Base-by-base conservation (phyloP, 2,113 vertebrate genomes). In the Gadus macrocephalus region DNA sequence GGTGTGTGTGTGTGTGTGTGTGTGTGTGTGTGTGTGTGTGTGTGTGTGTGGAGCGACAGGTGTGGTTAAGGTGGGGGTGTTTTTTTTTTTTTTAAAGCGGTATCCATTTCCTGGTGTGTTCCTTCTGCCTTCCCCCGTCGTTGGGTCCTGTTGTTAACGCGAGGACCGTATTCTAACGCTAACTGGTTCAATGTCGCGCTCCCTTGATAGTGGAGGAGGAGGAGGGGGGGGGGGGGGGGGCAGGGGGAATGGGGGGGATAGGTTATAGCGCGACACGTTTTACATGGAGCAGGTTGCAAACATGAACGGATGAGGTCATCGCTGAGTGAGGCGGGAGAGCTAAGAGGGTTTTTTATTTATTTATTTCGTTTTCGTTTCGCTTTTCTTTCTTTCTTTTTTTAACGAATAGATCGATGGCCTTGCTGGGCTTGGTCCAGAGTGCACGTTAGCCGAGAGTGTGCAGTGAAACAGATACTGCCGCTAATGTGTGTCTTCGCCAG, bases 371-470 rank as follows among this genome's bases (percentile, higher is more conserved):
- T 15, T 53, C 61, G 58, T 66, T 11, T 63, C 20, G 15, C n/a
- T 31, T 42, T n/a, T 67, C 15, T 27, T 5, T 14, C 9, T 49
- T 49, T 82, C 84, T 68, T 71, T 81, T 83, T 72, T 2, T 25
- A 25, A 83, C 82, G 76, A 80, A 86, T 85, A 82, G 86, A 87
- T 88, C 83, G 83, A 86, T 86, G 4, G n/a, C 58, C 75, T 77
- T 53, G 22, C 35, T 59, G 67, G 55, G 70, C 4, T 31, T 6
- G 5, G 5, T 31, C 31, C 79, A 66, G 75, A 78, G 80, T 31
- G 31, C 31, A 31, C 31, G 31, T 31, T 31, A 31, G 31, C 22
- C 76, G 78, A 70, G 62, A 55, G 42, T 73, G 75, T 70, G 64
- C 64, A 65, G 77, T 76, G 77, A 85, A 83, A 80, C 66, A 27